Evolutionary conservation across 2,797 vertebrate species (phyloP).

Genomic region (Ctenosaura bakeri): DNA sequence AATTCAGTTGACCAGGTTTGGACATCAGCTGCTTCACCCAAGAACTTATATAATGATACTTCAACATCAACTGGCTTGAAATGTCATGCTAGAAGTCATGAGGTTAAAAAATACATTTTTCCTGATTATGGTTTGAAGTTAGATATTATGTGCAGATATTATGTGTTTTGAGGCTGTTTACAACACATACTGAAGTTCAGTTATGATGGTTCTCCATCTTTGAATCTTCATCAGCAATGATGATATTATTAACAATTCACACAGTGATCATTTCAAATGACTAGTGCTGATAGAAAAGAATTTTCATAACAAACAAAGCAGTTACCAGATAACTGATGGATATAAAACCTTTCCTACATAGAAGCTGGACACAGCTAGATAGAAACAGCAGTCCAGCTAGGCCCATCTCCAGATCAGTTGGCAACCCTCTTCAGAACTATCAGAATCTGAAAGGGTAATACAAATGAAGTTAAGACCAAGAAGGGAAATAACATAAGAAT

Average conservation of each 20-base stretch:
- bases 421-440: not conserved
- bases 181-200: not conserved
- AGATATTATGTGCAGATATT: not conserved
- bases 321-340: too few species aligned
- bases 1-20: not conserved
- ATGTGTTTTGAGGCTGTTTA: not conserved
- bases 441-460: not conserved
- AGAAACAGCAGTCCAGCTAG: not conserved
- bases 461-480: not conserved
- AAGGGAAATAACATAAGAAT: not conserved
- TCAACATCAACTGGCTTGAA: slow-evolving; percentile 3
- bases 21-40: not conserved
- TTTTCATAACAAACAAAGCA: not conserved
- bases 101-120: slow-evolving; percentile 36
- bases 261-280: not conserved
- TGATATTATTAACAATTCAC: too few species aligned
- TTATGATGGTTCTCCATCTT: not conserved
- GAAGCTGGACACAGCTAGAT: not conserved
- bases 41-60: not conserved
- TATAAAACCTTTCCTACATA: not conserved
- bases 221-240: not conserved
- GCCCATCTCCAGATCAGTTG: not conserved
- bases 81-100: slow-evolving; percentile 11
- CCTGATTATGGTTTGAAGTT: not conserved
- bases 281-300: not conserved